Evolutionary conservation across 2,113 vertebrate genomes (phyloP).

Genomic region (Peromyscus polionotus): DNA sequence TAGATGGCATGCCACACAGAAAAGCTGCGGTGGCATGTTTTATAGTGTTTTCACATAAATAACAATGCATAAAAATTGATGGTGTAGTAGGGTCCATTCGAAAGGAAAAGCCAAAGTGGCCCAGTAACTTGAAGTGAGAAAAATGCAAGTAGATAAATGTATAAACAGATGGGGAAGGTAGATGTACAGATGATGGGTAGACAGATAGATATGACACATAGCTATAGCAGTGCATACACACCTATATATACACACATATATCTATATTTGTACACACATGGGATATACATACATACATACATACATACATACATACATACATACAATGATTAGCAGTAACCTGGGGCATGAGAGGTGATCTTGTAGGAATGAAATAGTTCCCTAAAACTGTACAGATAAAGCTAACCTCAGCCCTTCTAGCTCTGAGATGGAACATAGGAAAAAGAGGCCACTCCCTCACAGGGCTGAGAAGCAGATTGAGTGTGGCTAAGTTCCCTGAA

Average conservation of each 20-base stretch:
- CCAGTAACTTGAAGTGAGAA: constrained; percentile 30
- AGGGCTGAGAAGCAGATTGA: background rate
- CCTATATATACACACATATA: background rate
- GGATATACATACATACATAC: background rate
- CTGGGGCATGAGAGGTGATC: background rate
- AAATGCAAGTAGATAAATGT: background rate
- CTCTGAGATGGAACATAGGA: background rate
- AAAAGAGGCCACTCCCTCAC: background rate
- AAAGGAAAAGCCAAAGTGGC: background rate
- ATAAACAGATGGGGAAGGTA: background rate
- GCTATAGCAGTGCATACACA: background rate
- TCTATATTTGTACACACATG: background rate
- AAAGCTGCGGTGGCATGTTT: background rate
- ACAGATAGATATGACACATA: background rate
- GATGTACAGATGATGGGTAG: background rate
- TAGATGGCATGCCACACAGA: background rate
- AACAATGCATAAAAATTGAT: constrained; percentile 6
- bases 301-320: background rate
- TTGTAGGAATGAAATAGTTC: background rate
- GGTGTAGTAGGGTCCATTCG: background rate
- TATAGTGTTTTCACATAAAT: background rate
- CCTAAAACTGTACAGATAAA: background rate
- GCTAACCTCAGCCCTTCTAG: background rate
- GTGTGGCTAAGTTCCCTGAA: background rate
- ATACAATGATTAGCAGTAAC: background rate